These are phyloP conservation scores for Vulpes ferrilata DNA, from an alignment of 2,113 vertebrate species.

Conservation along the genomic window DNA sequence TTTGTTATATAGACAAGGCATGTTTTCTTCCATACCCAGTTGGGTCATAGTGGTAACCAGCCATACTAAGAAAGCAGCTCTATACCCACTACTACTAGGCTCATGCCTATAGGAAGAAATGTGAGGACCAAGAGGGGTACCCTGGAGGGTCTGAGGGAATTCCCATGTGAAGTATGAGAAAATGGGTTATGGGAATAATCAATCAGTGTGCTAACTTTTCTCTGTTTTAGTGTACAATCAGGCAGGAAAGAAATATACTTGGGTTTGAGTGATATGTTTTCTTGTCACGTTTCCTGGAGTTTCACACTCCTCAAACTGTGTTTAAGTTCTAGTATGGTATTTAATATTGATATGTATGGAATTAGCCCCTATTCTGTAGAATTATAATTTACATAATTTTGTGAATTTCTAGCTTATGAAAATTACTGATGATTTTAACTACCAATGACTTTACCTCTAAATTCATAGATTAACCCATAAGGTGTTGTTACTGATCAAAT, in stretches of 20 bases:
- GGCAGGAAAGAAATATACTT: neutral
- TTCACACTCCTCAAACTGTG: neutral
- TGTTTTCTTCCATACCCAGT: neutral
- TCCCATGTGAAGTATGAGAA: neutral
- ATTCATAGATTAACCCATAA: neutral
- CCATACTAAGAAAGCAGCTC: neutral
- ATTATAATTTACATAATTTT: neutral
- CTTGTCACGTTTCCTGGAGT: neutral
- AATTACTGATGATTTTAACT: constrained; percentile 26
- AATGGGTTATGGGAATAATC: neutral
- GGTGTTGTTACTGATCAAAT: neutral
- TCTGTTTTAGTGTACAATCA: neutral
- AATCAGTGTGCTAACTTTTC: neutral
- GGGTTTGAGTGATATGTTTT: neutral
- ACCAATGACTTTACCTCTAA: constrained; percentile 24
- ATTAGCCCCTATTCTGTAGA: neutral
- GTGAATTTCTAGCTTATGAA: neutral
- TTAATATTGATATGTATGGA: neutral
- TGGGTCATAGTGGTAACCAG: neutral
- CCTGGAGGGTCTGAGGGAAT: neutral
- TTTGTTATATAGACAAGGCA: neutral
- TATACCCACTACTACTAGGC: neutral
- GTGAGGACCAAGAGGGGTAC: neutral
- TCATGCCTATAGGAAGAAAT: neutral
- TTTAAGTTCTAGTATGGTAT: neutral